phyloP scores from a whole-genome alignment of 2,888 invertebrate genomes.

The Cantharis rustica region DNA sequence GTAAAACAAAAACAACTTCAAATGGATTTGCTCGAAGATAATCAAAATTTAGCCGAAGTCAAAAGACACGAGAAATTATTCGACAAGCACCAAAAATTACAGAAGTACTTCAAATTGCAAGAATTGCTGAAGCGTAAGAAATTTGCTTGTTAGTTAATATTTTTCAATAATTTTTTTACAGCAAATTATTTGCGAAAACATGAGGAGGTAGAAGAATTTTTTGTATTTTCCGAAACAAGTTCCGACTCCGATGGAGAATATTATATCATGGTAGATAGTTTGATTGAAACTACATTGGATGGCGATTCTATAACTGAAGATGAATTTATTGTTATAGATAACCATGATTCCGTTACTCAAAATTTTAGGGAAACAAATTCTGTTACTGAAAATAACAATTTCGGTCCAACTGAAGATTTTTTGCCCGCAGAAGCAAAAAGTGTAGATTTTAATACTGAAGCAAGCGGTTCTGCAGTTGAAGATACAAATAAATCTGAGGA shows the following conservation, averaged over 20 bases:
- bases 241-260: not conserved
- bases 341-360: not conserved
- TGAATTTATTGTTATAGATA: not conserved
- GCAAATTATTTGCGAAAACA: not conserved
- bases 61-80: not conserved
- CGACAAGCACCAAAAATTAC: not conserved
- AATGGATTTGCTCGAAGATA: not conserved
- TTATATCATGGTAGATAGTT: not conserved
- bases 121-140: not conserved
- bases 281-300: not conserved
- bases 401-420: not conserved
- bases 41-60: not conserved
- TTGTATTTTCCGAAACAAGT: not conserved
- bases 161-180: not conserved
- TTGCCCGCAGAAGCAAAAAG: no score
- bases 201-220: no score
- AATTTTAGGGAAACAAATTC: not conserved
- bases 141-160: not conserved
- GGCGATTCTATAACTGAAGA: not conserved
- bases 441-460: not conserved
- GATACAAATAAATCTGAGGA: not conserved
- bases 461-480: not conserved
- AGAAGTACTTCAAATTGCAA: not conserved
- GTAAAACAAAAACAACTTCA: not conserved
- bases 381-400: not conserved